Conservation (phyloP, 2,113 vertebrate genomes). For the Pholis gunnellus region DNA sequence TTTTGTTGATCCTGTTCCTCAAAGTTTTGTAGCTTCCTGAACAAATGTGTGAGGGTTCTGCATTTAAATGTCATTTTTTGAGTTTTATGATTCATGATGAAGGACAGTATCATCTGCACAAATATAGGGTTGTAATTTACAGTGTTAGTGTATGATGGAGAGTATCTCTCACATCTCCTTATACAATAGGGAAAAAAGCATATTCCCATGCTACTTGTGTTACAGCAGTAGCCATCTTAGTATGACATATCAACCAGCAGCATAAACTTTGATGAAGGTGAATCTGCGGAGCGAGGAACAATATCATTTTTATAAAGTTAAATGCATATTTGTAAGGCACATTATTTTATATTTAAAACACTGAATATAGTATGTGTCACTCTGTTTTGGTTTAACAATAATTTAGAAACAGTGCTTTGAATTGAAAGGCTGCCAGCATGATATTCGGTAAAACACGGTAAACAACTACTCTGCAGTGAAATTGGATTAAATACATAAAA, state of each 20-base stretch:
- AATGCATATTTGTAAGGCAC: background rate
- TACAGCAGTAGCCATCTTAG: background rate
- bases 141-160: background rate
- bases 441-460: background rate
- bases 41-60: constrained; percentile 1
- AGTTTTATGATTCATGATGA: constrained; percentile 7
- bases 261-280: background rate
- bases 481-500: background rate
- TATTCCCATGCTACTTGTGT: background rate
- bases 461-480: background rate
- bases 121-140: constrained; percentile 10
- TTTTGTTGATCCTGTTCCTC: constrained; percentile 35
- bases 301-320: background rate
- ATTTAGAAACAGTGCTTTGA: background rate
- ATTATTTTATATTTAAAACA: background rate
- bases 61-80: background rate
- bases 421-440: background rate
- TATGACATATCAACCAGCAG: background rate
- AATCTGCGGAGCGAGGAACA: background rate
- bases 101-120: constrained; percentile 20
- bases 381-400: background rate
- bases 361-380: background rate
- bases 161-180: background rate
- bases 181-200: constrained; percentile 3
- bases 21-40: constrained; percentile 32